These are phyloP conservation scores for Phodopus roborovskii DNA, from an alignment of 2,113 vertebrate genomes.

Conservation along the genomic window DNA sequence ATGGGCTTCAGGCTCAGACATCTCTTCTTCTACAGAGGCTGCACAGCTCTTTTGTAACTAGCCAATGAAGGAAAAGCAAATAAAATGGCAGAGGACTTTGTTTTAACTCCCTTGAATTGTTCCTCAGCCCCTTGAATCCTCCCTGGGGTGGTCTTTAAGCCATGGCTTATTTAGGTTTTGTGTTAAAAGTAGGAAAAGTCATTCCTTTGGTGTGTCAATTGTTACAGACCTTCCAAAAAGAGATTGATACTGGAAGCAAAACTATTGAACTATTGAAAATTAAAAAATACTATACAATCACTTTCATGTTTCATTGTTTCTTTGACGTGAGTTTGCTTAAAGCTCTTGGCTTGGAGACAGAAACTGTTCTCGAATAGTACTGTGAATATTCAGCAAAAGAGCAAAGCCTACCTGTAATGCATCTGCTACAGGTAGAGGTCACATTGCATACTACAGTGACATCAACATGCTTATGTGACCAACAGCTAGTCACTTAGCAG, in stretches of 20 bases:
- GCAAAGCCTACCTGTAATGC: not conserved
- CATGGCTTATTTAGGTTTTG: not conserved
- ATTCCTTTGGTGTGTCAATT: not conserved
- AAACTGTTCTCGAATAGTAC: not conserved
- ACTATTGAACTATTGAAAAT: not conserved
- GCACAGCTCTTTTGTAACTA: not conserved
- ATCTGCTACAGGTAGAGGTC: not conserved
- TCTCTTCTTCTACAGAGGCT: not conserved
- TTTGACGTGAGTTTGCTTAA: not conserved
- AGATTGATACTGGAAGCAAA: constrained; percentile 7
- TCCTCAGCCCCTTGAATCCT: not conserved
- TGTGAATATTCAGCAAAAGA: not conserved
- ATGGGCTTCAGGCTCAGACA: not conserved
- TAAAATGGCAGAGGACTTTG: not conserved
- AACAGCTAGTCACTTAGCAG: not conserved
- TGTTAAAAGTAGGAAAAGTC: constrained; percentile 29
- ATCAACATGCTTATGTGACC: not conserved
- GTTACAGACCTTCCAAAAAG: not conserved
- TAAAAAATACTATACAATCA: not conserved
- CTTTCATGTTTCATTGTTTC: not conserved
- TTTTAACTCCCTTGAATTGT: not conserved
- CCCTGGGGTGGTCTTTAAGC: not conserved
- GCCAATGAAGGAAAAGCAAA: not conserved
- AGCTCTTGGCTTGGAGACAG: not conserved
- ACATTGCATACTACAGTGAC: not conserved